Base-by-base conservation (phyloP, 2,797 vertebrate species). In the Jordanella pulchra region DNA sequence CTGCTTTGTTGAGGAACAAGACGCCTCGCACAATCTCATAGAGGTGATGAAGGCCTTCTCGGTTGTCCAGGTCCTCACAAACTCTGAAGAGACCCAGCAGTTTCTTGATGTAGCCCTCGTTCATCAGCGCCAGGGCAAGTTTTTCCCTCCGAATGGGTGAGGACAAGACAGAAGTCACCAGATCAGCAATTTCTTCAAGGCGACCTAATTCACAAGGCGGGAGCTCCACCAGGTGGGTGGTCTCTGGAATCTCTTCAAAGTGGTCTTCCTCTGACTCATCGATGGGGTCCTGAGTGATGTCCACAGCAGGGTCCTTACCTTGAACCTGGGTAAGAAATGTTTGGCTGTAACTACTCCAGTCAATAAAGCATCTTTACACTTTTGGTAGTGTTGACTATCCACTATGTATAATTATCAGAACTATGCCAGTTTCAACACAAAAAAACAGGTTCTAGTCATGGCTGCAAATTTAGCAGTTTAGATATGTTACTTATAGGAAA, bases 251-350 rank as follows among this genome's bases (percentile, higher is more conserved):
- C 89, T 99, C 98, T 91, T 99, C 98, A 82, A 97, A 96, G 39
- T 97, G 96, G 58, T 99, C 98, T 91, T 99, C 98, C 92, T 99
- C 98, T 0, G 98, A 99, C 91, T 99, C 98, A 84, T 97, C 97
- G 28, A 98, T 97, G 51, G 97, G 97, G 80, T 99, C 98, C 87
- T 99, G 97, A 0, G 98, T 99, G 90, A 99, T 97, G 95, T 99
- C 98, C 89, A 99, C 92, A 0, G 98, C 96, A 56, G 98, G 98
- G 80, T 99, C 98, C 84, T 99, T 99, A 61, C 98, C 98, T 94
- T 99, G 98, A 82, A 99, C 97, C 98, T 99, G 75, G 64, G 77
- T 72, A 60, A 73, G 10, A 53, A 56, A 74, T 6, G 47, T 48
- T 63, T 28, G 2, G 18, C 10, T 53, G 1, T 65, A 45, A 76